These are phyloP conservation scores for Hydroisotoma schaefferi DNA, from an alignment of 2,888 invertebrate genomes.

Conservation along the genomic window DNA sequence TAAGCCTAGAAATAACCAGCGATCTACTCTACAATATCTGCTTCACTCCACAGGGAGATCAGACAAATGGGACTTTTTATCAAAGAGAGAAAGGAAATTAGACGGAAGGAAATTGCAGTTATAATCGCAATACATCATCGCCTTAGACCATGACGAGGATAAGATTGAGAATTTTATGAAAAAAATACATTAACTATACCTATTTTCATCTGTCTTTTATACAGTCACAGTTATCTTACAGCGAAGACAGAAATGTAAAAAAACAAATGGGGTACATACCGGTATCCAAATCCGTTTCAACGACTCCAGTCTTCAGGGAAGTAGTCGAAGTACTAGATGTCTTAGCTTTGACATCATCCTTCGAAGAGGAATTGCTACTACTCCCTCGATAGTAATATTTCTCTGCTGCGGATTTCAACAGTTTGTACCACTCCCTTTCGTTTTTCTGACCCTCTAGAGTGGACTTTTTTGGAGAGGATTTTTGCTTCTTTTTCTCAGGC, in stretches of 20 bases:
- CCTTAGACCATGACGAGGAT: background rate
- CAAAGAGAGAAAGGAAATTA: background rate
- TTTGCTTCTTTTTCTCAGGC: constrained; percentile 18
- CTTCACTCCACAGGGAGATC: no score
- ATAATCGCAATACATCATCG: background rate
- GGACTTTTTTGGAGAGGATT: constrained; percentile 8
- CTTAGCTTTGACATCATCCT: constrained; percentile 19
- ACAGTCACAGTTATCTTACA: no score
- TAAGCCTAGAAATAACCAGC: no score
- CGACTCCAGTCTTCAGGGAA: constrained; percentile 42
- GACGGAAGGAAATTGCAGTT: background rate
- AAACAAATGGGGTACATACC: constrained; percentile 30
- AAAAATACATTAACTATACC: no score
- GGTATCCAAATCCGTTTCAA: constrained; percentile 49
- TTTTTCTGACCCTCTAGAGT: constrained; percentile 37
- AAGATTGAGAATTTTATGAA: no score
- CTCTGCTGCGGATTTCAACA: constrained; percentile 47
- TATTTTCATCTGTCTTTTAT: no score
- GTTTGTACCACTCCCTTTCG: constrained; percentile 48
- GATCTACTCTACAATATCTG: no score
- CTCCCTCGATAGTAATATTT: constrained; percentile 44
- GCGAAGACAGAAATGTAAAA: background rate
- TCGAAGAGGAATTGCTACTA: constrained; percentile 16
- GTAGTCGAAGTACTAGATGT: constrained; percentile 7
- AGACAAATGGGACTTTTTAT: no score